Base-by-base conservation (phyloP, 2,888 invertebrate genomes). In the Lepidochrysops patricia region DNA sequence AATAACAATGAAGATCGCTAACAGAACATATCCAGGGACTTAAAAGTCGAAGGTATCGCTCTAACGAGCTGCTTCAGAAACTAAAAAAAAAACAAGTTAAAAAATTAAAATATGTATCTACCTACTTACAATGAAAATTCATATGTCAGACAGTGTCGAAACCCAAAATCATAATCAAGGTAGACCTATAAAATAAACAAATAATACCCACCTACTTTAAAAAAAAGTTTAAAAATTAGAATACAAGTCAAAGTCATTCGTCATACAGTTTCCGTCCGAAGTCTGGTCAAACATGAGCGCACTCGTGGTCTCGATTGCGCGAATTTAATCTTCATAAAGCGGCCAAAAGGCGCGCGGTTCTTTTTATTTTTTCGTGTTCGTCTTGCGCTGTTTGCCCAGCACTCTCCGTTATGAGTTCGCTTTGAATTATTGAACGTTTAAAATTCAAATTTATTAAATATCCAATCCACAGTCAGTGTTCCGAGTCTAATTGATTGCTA, bases 401-500 rank as follows among this genome's bases (percentile, higher is more conserved):
- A 79, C 83, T 83, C 79, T 72, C 71, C 68, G 72, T 77, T 79
- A 80, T 79, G 76, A 76, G 72, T 79, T 70, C 64, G 61, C 56
- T 60, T 62, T 64, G 62, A 74, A 73, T 72, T 79, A 84, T 86
- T 84, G 83, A 82, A 77, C 84, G 80, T 84, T 86, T 86, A 81
- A 83, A 84, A 85, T 85, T 84, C 82, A 82, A 80, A 74, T 74
- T 59, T 34, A 34, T 54, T 61, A 66, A 63, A 32, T 54, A 54
- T 63, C 62, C 64, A 64, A 67, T 59, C 59, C 43, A 19, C 43
- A 43, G 1, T 15, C 43, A 43, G 43, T 43, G 43, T 19, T 43
- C 9, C 9, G 12, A 19, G 23, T 19, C 9, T 43, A 43, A 43
- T 43, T 43, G 43, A 43, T 43, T 43, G 19, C 19, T 43, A 43